Evolutionary conservation across 2,797 vertebrate genomes (phyloP).

Genomic region (Sebastes cheni): DNA sequence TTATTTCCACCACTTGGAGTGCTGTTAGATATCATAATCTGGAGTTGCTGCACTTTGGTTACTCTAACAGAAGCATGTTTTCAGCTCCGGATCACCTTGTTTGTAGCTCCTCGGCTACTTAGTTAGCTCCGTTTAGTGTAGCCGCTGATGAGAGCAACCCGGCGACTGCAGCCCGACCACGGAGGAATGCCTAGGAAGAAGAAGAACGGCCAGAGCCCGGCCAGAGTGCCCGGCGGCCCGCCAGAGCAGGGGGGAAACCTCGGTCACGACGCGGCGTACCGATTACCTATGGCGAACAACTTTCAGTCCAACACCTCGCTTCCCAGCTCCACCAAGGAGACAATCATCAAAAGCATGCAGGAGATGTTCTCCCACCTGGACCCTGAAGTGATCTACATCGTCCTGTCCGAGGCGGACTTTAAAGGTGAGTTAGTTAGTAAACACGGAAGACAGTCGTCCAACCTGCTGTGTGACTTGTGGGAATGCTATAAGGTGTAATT

Average conservation of each 20-base stretch:
- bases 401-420: slow-evolving; percentile 95
- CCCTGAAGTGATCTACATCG: slow-evolving; percentile 92
- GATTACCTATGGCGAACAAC: slow-evolving; percentile 43
- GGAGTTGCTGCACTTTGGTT: neutral
- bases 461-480: neutral
- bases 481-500: neutral
- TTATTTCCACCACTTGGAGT: slow-evolving; percentile 56
- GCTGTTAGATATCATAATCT: slow-evolving; percentile 41
- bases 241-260: slow-evolving; percentile 40
- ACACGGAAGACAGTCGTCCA: neutral
- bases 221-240: slow-evolving; percentile 72
- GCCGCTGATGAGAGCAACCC: slow-evolving; percentile 41
- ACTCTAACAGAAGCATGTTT: slow-evolving; percentile 22
- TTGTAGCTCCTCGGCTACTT: neutral
- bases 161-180: neutral
- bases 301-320: slow-evolving; percentile 12
- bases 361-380: slow-evolving; percentile 97
- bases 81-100: neutral
- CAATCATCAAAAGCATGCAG: slow-evolving; percentile 86
- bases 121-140: slow-evolving; percentile 23
- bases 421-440: slow-evolving; percentile 85
- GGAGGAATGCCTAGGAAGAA: slow-evolving; percentile 91
- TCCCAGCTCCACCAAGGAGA: slow-evolving; percentile 74
- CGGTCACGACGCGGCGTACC: slow-evolving; percentile 34
- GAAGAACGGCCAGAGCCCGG: slow-evolving; percentile 87